Conservation (phyloP, 2,888 invertebrate genomes). For the Megalurothrips usitatus region DNA sequence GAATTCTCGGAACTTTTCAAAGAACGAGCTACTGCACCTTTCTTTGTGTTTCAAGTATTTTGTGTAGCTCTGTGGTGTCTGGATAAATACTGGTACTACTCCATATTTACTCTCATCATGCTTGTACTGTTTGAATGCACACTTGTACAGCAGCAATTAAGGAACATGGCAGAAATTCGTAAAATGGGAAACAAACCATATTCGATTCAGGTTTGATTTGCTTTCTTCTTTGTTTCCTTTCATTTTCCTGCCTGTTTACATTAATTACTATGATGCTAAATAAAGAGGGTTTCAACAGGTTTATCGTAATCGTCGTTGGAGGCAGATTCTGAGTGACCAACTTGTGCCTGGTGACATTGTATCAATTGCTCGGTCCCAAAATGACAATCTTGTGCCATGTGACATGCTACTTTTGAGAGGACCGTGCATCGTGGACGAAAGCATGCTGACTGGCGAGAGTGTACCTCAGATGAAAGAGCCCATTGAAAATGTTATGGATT, state of each 20-base stretch:
- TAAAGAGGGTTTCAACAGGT: constrained; percentile 52
- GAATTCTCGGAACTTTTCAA: constrained; percentile 95
- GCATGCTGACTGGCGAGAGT: constrained; percentile 98
- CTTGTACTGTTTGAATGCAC: constrained; percentile 95
- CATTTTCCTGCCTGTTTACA: background rate
- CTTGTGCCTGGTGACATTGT: constrained; percentile 95
- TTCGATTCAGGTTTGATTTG: constrained; percentile 59
- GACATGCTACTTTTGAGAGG: constrained; percentile 91
- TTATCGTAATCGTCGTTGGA: constrained; percentile 87
- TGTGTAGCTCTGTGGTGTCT: constrained; percentile 98
- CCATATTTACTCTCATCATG: constrained; percentile 93
- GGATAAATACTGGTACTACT: constrained; percentile 98
- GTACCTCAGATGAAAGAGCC: constrained; percentile 99
- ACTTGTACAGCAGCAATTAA: constrained; percentile 92
- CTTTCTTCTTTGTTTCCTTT: background rate
- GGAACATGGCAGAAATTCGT: constrained; percentile 97
- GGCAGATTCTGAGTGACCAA: constrained; percentile 77
- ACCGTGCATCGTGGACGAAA: constrained; percentile 97
- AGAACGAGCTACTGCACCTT: constrained; percentile 97
- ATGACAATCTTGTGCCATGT: constrained; percentile 92
- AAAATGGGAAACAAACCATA: constrained; percentile 99
- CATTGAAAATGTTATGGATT: constrained; percentile 65
- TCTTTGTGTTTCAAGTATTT: constrained; percentile 99
- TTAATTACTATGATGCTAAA: background rate
- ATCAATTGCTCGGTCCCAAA: constrained; percentile 82